phyloP scores from a whole-genome alignment of 2,888 invertebrate genomes.

The Cyaniris semiargus region DNA sequence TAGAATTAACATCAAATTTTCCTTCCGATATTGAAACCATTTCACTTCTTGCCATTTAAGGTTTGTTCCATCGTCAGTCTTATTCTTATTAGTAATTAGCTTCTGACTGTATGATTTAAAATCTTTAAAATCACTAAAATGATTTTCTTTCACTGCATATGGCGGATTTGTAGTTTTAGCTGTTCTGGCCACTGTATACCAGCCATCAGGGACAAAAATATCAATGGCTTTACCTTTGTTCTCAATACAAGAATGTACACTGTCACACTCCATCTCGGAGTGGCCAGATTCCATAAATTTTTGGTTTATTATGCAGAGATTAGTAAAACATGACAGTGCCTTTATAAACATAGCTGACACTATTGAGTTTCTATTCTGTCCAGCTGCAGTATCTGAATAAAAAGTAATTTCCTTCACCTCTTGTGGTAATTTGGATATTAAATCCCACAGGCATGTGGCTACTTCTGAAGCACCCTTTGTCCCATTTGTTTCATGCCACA shows the following conservation, averaged over 20 bases:
- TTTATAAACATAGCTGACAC: constrained; percentile 4
- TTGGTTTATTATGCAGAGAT: not conserved
- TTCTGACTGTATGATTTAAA: not conserved
- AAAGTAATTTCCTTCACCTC: constrained; percentile 22
- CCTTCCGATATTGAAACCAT: not conserved
- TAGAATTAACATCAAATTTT: not conserved
- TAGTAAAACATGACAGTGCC: not conserved
- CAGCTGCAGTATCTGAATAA: constrained; percentile 8
- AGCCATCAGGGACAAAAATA: not conserved
- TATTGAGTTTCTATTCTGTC: not conserved
- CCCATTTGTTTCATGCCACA: too few species aligned
- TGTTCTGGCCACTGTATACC: not conserved
- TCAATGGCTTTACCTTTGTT: constrained; percentile 7
- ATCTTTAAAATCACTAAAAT: not conserved
- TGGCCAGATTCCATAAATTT: constrained; percentile 20
- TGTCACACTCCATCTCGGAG: constrained; percentile 27
- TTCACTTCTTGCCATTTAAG: not conserved
- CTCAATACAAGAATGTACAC: constrained; percentile 15
- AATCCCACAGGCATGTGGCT: too few species aligned
- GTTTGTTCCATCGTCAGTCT: not conserved
- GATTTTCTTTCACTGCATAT: not conserved
- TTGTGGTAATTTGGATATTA: constrained; percentile 12
- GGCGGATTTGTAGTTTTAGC: constrained; percentile 15
- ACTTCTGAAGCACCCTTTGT: too few species aligned
- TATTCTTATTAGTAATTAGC: not conserved